A percentile compares a stretch with the other conserved stretches of the same genome.
Conservation (phyloP, 2,113 vertebrate species). For the Isurus oxyrinchus region DNA sequence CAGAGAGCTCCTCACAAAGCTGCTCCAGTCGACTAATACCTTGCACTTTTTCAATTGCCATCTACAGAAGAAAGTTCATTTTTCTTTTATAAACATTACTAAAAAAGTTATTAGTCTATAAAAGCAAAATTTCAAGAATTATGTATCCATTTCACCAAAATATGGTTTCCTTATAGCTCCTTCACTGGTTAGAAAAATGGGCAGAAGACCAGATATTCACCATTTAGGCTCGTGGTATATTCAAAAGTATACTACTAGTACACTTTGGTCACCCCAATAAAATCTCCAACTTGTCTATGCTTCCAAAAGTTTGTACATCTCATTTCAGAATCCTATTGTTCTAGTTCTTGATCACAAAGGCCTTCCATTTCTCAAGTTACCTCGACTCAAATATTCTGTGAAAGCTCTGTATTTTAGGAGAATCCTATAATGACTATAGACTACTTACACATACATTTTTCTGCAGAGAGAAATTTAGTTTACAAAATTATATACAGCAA, state of each 20-base stretch:
- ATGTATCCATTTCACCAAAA: neutral
- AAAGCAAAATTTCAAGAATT: neutral
- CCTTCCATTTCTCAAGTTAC: no score
- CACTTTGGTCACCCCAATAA: neutral
- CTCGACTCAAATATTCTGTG: neutral
- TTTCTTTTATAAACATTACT: neutral
- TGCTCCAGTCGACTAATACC: constrained; percentile 92
- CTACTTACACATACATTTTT: neutral
- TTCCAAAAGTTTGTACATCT: neutral
- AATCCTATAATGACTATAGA: neutral
- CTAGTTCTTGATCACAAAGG: no score
- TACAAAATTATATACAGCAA: no score
- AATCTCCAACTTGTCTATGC: no score
- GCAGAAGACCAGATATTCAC: no score
- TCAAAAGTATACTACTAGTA: no score
- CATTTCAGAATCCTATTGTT: neutral
- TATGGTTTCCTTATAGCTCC: no score
- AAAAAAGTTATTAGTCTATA: neutral
- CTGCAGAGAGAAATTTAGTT: no score
- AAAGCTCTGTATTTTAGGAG: neutral
- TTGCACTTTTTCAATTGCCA: constrained; percentile 94
- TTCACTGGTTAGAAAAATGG: neutral
- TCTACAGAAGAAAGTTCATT: constrained; percentile 53
- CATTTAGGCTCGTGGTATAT: no score
- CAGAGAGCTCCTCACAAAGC: constrained; percentile 90